phyloP scores from a whole-genome alignment of 2,888 invertebrate genomes.

The Myopa tessellatipennis region DNA sequence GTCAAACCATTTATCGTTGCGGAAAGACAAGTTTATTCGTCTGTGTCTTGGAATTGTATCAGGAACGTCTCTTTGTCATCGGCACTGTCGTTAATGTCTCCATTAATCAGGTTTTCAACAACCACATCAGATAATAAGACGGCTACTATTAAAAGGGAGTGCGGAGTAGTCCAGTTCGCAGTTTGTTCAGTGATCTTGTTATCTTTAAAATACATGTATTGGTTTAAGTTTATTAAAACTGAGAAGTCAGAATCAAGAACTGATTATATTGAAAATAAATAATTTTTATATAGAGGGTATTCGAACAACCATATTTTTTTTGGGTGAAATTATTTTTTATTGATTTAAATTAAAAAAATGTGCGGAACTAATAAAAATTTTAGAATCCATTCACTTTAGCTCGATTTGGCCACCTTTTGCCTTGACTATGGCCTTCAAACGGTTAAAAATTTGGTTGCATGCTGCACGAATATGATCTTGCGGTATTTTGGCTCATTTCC shows the following conservation, averaged over 20 bases:
- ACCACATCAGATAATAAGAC: background rate
- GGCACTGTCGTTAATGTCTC: conserved; percentile 29
- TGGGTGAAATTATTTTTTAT: no score
- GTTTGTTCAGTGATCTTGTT: conserved; percentile 40
- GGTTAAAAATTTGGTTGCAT: no score
- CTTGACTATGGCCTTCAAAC: no score
- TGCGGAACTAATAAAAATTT: no score
- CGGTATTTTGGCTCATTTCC: no score
- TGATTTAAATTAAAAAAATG: no score
- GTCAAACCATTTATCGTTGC: background rate
- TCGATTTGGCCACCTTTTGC: no score
- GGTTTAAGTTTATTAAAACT: conserved; percentile 43
- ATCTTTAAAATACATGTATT: conserved; percentile 44
- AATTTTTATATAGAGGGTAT: background rate
- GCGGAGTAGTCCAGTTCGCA: conserved; percentile 39
- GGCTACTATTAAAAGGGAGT: conserved; percentile 17
- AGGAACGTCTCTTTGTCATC: conserved; percentile 5
- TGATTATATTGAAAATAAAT: background rate
- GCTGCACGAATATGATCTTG: no score
- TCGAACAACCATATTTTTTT: no score
- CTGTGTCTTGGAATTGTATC: background rate
- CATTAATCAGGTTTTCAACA: conserved; percentile 8
- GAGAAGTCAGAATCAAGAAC: background rate
- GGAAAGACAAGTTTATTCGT: conserved; percentile 14
- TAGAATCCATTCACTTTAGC: no score